phyloP scores from a whole-genome alignment of 2,797 vertebrate species.

The Falco novaeseelandiae region DNA sequence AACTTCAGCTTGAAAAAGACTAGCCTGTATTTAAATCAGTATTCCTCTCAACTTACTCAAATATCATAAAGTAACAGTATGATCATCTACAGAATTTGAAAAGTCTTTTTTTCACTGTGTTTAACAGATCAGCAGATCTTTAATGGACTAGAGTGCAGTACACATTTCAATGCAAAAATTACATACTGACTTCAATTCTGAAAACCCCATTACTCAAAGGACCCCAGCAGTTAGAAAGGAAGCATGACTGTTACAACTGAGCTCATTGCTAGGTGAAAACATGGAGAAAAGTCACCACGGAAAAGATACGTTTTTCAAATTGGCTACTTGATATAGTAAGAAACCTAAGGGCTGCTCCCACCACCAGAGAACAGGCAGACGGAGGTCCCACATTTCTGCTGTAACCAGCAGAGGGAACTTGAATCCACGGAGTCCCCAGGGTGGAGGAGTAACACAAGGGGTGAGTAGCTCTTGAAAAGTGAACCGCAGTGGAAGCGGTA shows the following conservation, averaged over 20 bases:
- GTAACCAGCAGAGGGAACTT: constrained; percentile 47
- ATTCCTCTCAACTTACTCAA: not conserved
- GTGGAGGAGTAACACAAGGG: not conserved
- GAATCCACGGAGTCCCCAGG: not conserved
- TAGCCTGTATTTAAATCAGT: not conserved
- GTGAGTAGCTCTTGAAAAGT: not conserved
- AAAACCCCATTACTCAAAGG: not conserved
- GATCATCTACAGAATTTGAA: not conserved
- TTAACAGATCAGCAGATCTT: not conserved
- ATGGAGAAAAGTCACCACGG: not conserved
- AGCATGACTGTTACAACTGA: not conserved
- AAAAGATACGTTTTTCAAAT: not conserved
- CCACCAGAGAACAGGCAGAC: not conserved
- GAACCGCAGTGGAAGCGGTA: not conserved
- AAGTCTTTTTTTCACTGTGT: not conserved
- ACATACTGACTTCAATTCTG: not conserved
- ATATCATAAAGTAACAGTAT: not conserved
- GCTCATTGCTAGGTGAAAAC: not conserved
- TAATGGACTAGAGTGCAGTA: not conserved
- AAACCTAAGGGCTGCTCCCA: not conserved
- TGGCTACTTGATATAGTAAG: not conserved
- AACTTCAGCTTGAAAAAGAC: not conserved
- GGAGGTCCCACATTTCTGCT: not conserved
- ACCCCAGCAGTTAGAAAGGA: not conserved
- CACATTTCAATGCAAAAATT: not conserved